Percentiles rank a stretch among this genome's conserved stretches.
phyloP scores from a whole-genome alignment of 35 echinoderm and acorn worm genomes.

The Apostichopus japonicus region DNA sequence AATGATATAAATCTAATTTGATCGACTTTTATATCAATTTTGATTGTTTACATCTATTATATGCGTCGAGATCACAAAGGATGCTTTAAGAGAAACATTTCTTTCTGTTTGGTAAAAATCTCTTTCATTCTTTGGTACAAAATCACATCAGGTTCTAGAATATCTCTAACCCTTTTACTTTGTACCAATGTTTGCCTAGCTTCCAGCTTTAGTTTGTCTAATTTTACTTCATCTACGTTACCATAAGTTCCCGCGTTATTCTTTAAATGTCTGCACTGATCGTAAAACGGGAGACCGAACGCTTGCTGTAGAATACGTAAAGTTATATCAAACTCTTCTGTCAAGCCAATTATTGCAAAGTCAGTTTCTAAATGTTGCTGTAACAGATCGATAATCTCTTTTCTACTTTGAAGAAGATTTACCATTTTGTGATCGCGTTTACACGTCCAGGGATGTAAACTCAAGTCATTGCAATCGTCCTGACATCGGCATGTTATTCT shows the following conservation, averaged over 20 bases:
- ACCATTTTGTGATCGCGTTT: not conserved
- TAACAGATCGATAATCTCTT: not conserved
- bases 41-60: no score
- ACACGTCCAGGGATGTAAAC: not conserved
- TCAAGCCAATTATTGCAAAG: slow-evolving; percentile 52
- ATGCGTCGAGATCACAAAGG: no score
- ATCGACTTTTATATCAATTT: no score
- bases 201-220: not conserved
- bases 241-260: slow-evolving; percentile 13
- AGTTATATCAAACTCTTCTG: slow-evolving; percentile 52
- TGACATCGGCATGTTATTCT: not conserved
- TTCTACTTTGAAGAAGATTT: not conserved
- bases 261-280: not conserved
- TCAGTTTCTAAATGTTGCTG: slow-evolving; percentile 8
- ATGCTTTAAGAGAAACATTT: not conserved
- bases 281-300: slow-evolving; percentile 30
- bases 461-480: not conserved
- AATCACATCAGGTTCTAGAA: slow-evolving; percentile 20
- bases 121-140: slow-evolving; percentile 20
- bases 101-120: slow-evolving; percentile 21
- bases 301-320: slow-evolving; percentile 22
- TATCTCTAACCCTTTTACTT: not conserved
- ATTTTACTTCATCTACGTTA: not conserved
- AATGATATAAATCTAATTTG: no score
- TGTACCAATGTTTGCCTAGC: not conserved